phyloP scores from a whole-genome alignment of 1,140 invertebrate species.

The Dolichoris vasculosae region DNA sequence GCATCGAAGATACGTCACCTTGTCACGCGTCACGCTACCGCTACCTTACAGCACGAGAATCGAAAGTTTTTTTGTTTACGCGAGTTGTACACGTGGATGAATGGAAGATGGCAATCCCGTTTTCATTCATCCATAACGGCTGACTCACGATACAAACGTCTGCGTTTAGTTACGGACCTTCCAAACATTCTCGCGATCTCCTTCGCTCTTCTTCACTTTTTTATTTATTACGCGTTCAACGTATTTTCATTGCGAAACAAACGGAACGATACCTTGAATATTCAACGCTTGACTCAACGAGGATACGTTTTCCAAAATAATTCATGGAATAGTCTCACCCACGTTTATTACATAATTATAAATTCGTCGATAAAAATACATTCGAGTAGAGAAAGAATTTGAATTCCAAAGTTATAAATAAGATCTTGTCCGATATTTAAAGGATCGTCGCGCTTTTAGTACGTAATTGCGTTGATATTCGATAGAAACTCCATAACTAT shows the following conservation, averaged over 20 bases:
- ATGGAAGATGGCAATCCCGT: slow-evolving; percentile 16
- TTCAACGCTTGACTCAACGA: too few species aligned
- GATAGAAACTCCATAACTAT: too few species aligned
- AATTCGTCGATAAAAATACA: not conserved
- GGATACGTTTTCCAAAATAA: too few species aligned
- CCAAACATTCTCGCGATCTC: not conserved
- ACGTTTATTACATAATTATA: not conserved
- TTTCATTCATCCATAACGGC: slow-evolving; percentile 37
- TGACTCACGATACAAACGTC: slow-evolving; percentile 21
- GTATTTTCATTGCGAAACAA: too few species aligned
- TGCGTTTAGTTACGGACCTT: not conserved
- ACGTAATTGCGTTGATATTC: too few species aligned
- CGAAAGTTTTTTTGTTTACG: slow-evolving; percentile 19
- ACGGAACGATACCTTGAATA: too few species aligned
- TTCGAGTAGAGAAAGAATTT: too few species aligned
- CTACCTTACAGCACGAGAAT: not conserved
- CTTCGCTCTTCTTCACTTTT: not conserved
- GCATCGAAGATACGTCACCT: not conserved
- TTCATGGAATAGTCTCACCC: too few species aligned
- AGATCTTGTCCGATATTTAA: too few species aligned
- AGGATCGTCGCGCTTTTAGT: too few species aligned
- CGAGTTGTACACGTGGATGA: not conserved
- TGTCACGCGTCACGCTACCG: not conserved
- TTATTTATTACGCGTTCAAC: too few species aligned
- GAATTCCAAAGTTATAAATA: not conserved